Evolutionary conservation across 2,113 vertebrate species (phyloP), one percentile per base, ranked within the genome.

Genomic region (Chlamydotis undulata): DNA sequence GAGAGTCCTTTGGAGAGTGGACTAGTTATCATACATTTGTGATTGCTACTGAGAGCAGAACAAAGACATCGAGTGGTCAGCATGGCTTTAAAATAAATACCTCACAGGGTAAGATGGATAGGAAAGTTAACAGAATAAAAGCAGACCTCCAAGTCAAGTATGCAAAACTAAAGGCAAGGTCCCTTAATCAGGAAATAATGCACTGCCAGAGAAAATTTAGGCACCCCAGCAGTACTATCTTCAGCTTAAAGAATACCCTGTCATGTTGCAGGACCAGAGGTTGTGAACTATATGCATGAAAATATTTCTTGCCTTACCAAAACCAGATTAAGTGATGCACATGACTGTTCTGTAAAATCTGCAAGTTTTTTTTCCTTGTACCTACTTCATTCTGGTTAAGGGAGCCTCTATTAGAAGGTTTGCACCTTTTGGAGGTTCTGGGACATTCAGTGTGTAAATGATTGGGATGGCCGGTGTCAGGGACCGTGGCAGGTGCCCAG

Each of bases 381-480:
- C 59, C 19, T 37, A 17, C 10, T 80, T 57, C 15, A 5, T 41
- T 67, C 61, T 89, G 37, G 14, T 23, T 43, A 41, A 86, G 43
- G 19, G 25, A 74, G 15, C 4, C n/a, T 75, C 4, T 47, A 7
- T 41, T 23, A 56, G 45, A 83, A 71, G 19, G 12, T 15, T 64
- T 31, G 18, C 6, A 2, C 6, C 21, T 79, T 76, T 41, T 60
- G 69, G 70, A 79, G 6, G 8, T 25, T 52, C 19, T 50, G 33
- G 74, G 12, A 64, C 8, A 22, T 25, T 11, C 18, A 50, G 2
- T 0, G 1, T 25, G 15, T 26, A 23, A 75, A 31, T 4, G 2
- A 21, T 33, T 43, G 45, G 29, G 47, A 28, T 69, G 33, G 37
- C 0, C 0, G 2, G 52, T 39, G 8, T 17, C 39, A 41, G 37